phyloP scores from a whole-genome alignment of 2,113 vertebrate genomes.

The Ailurus styani region DNA sequence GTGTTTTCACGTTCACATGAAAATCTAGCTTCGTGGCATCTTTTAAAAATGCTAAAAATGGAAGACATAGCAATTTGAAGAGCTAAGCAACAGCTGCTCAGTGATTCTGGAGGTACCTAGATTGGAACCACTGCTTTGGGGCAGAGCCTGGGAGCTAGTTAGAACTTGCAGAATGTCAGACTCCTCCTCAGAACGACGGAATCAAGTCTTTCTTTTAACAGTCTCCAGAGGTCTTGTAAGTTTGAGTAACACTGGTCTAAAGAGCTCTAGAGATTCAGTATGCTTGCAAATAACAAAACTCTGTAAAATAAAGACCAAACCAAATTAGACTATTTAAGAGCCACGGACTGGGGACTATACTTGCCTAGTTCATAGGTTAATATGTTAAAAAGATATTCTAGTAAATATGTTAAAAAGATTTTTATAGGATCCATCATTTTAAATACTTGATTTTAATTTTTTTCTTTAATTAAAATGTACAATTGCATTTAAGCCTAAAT shows the following conservation, averaged over 20 bases:
- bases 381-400: not conserved
- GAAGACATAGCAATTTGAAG: not conserved
- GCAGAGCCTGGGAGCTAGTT: too few species aligned
- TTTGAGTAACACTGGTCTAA: not conserved
- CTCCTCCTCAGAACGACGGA: not conserved
- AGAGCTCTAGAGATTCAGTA: not conserved
- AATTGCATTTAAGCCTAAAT: not conserved
- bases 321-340: not conserved
- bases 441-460: not conserved
- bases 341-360: not conserved
- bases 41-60: not conserved
- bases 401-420: not conserved
- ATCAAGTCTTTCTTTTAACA: not conserved
- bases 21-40: not conserved
- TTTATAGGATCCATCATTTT: not conserved
- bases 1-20: not conserved
- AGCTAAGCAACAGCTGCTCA: not conserved
- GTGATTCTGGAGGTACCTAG: not conserved
- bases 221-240: not conserved
- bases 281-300: not conserved
- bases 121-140: not conserved
- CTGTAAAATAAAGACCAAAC: not conserved
- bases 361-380: not conserved
- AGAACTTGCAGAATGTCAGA: too few species aligned
- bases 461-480: not conserved